phyloP scores from a whole-genome alignment of 1,140 invertebrate genomes.

The Charaxes varanes region DNA sequence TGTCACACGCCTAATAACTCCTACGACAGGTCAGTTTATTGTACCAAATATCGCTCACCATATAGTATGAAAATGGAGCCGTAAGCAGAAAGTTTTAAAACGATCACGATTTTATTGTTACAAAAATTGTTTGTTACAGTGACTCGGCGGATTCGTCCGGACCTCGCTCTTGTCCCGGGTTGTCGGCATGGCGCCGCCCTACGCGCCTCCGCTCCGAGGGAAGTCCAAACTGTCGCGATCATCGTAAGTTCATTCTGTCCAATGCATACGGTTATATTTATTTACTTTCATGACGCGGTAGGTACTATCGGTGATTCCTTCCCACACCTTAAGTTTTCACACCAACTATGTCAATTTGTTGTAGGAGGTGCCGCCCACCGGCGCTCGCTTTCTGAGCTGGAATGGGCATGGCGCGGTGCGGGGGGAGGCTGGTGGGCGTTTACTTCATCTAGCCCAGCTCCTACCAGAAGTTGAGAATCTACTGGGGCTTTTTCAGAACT shows the following conservation, averaged over 20 bases:
- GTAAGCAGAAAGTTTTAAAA: too few relatives aligned
- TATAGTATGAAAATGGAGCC: neutral
- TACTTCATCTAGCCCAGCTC: too few relatives aligned
- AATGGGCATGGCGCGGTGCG: conserved; percentile 46
- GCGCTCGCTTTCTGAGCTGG: conserved; percentile 81
- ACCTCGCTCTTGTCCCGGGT: conserved; percentile 49
- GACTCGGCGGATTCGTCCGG: conserved; percentile 54
- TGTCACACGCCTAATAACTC: conserved; percentile 40
- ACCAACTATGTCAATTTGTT: too few relatives aligned
- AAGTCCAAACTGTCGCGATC: conserved; percentile 25
- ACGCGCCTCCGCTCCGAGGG: conserved; percentile 38
- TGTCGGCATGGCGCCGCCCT: conserved; percentile 48
- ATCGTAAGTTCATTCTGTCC: conserved; percentile 19
- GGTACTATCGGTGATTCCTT: too few relatives aligned
- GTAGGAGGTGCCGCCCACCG: conserved; percentile 74
- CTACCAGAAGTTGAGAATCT: too few relatives aligned
- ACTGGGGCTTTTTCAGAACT: too few relatives aligned
- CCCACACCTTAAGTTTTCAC: too few relatives aligned
- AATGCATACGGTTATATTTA: too few relatives aligned
- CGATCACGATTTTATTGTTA: too few relatives aligned
- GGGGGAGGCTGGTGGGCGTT: conserved; percentile 28
- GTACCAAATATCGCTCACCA: too few relatives aligned
- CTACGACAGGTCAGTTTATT: conserved; percentile 40
- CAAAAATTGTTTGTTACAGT: conserved; percentile 19
- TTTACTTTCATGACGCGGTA: too few relatives aligned